Conservation (phyloP, 2,797 vertebrate species). For the Cossypha dichroa region DNA sequence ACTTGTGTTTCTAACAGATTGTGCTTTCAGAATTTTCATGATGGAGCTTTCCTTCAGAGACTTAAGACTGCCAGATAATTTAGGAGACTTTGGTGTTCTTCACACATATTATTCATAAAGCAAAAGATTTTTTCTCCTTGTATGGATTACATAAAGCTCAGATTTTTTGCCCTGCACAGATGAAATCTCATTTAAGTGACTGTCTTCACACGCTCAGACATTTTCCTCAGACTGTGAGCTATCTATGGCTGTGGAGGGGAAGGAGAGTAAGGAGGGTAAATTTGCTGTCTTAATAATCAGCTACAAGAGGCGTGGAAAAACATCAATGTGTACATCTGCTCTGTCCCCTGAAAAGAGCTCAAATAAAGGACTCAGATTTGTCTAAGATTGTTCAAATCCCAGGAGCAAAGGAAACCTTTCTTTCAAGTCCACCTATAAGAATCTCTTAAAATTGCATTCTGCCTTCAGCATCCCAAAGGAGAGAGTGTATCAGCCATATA, state of each 20-base stretch:
- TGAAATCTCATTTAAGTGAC: neutral
- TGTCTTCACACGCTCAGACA: neutral
- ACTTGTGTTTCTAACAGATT: neutral
- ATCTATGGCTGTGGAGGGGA: neutral
- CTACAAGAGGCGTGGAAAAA: neutral
- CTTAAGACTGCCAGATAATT: neutral
- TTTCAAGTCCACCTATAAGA: neutral
- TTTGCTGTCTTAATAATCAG: neutral
- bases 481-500: neutral
- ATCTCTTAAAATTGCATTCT: neutral
- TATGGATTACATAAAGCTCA: neutral
- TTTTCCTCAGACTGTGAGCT: neutral
- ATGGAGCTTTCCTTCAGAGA: neutral
- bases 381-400: neutral
- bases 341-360: neutral
- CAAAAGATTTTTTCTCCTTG: neutral
- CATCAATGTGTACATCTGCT: fast-evolving
- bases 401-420: neutral
- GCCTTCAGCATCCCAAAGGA: neutral
- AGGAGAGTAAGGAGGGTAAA: neutral
- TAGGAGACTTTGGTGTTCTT: neutral
- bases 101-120: neutral
- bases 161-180: neutral
- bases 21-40: neutral
- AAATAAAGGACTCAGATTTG: neutral